phyloP scores from a whole-genome alignment of 2,888 invertebrate genomes.

The Megamerina dolium region DNA sequence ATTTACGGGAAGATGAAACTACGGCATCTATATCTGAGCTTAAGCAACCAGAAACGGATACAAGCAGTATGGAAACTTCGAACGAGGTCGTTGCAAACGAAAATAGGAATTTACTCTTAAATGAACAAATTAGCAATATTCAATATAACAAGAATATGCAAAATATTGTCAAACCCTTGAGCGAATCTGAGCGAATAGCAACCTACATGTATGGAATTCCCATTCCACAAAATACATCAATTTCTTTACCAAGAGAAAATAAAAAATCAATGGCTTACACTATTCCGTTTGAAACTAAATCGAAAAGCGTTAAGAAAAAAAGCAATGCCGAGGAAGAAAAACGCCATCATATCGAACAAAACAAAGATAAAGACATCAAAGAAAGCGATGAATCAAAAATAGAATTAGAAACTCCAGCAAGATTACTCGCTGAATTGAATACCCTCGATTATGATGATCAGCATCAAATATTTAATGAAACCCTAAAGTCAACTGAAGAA shows the following conservation, averaged over 20 bases:
- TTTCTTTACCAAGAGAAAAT: slow-evolving; percentile 3
- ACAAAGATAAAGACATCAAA: neutral
- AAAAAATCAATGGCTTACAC: slow-evolving; percentile 29
- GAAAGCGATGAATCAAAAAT: slow-evolving; percentile 1
- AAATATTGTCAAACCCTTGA: neutral
- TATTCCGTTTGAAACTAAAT: slow-evolving; percentile 28
- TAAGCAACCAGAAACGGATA: neutral
- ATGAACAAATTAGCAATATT: neutral
- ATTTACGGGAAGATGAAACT: too few relatives aligned
- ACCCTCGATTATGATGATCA: slow-evolving; percentile 5
- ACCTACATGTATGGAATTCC: slow-evolving; percentile 28
- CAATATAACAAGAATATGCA: too few relatives aligned
- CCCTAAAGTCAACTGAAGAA: neutral
- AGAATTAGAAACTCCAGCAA: slow-evolving; percentile 13
- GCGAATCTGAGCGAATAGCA: slow-evolving; percentile 15
- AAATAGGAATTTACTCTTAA: neutral
- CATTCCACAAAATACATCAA: slow-evolving; percentile 9
- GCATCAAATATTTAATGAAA: neutral
- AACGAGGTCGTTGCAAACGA: neutral
- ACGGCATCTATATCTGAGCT: too few relatives aligned
- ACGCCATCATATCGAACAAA: too few relatives aligned
- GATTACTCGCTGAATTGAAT: slow-evolving; percentile 11
- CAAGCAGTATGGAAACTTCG: neutral
- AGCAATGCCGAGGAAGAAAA: too few relatives aligned
- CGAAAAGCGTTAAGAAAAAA: too few relatives aligned